A percentile compares a stretch with the other conserved stretches of the same genome.
Conservation (phyloP, 2,797 vertebrate species). For the Phaenicophaeus curvirostris region DNA sequence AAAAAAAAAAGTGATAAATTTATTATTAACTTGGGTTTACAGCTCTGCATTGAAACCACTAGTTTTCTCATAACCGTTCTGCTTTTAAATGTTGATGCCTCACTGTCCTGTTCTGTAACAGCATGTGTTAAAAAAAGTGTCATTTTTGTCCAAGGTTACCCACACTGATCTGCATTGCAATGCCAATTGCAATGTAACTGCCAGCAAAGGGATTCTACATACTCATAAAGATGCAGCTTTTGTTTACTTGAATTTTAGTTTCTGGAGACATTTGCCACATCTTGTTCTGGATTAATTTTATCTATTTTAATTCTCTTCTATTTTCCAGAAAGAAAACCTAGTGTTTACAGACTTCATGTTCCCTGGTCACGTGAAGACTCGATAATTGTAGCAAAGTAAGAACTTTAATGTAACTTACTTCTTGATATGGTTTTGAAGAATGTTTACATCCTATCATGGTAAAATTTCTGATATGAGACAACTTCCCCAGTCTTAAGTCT, state of each 20-base stretch:
- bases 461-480: background rate
- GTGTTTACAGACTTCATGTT: constrained; percentile 88
- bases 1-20: background rate
- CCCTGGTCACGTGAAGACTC: constrained; percentile 95
- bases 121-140: background rate
- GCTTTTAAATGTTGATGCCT: background rate
- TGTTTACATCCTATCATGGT: background rate
- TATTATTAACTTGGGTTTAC: background rate
- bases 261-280: background rate
- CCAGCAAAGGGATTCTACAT: background rate
- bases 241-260: background rate
- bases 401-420: background rate
- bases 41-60: background rate
- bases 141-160: background rate
- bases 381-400: constrained; percentile 85
- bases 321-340: constrained; percentile 83
- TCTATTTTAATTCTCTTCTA: background rate
- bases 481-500: background rate
- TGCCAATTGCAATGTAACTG: background rate
- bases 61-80: background rate
- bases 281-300: background rate
- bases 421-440: background rate
- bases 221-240: background rate
- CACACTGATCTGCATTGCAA: background rate
- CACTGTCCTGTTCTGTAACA: background rate